A percentile compares a stretch with the other conserved stretches of the same genome.
These are phyloP conservation scores for Danio choprae DNA, from an alignment of 2,797 vertebrate genomes.

Conservation along the genomic window DNA sequence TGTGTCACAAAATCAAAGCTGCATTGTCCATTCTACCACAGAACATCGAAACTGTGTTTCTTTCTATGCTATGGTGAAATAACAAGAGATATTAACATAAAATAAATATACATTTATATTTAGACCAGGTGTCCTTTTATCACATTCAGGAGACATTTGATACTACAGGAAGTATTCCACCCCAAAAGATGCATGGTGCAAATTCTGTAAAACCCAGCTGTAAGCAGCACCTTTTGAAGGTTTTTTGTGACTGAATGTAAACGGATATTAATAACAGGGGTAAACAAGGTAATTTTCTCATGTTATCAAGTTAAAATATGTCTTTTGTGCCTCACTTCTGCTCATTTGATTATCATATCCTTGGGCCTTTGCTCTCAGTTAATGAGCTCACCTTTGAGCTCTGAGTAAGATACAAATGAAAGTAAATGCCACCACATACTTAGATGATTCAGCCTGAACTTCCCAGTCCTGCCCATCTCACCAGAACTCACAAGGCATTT, in stretches of 20 bases:
- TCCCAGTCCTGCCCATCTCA: background rate
- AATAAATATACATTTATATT: no score
- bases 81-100: no score
- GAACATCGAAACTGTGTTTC: no score
- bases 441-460: constrained; percentile 21
- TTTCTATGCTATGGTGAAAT: no score
- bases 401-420: constrained; percentile 19
- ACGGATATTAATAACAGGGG: background rate
- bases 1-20: background rate
- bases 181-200: background rate
- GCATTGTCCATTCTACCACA: no score
- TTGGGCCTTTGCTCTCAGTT: constrained; percentile 10
- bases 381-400: constrained; percentile 26
- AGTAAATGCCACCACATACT: constrained; percentile 32
- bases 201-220: background rate
- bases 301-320: background rate
- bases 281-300: background rate
- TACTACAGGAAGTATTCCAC: no score
- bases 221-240: background rate
- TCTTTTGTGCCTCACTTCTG: constrained; percentile 1
- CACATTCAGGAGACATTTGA: no score
- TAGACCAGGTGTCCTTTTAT: no score
- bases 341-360: constrained; percentile 7
- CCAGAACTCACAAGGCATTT: background rate
- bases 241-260: no score